Conservation (phyloP, 2,113 vertebrate genomes). For the Pongo abelii region DNA sequence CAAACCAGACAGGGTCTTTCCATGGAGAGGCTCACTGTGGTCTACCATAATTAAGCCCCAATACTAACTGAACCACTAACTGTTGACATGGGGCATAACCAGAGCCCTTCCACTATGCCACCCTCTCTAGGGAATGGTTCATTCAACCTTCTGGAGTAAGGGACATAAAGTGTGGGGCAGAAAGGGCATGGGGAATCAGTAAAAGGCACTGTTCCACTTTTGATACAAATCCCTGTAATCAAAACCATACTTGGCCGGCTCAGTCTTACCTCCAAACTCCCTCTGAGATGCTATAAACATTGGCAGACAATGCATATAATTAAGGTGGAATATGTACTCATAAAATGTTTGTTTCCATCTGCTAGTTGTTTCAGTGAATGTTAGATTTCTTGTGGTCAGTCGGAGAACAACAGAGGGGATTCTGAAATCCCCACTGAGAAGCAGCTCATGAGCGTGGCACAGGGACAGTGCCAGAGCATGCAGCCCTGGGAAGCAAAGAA, state of each 20-base stretch:
- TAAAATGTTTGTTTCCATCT: slow-evolving; percentile 70
- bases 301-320: slow-evolving; percentile 69
- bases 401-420: slow-evolving; percentile 12
- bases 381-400: slow-evolving; percentile 52
- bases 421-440: not conserved
- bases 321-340: slow-evolving; percentile 60
- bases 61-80: not conserved
- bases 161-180: not conserved
- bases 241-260: slow-evolving; percentile 72
- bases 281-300: slow-evolving; percentile 71
- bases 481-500: not conserved
- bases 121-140: not conserved
- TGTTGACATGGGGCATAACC: not conserved
- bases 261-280: slow-evolving; percentile 64
- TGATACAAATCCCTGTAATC: slow-evolving; percentile 69
- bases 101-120: not conserved
- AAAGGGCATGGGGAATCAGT: not conserved
- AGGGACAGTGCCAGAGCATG: fast-evolving
- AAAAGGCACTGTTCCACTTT: slow-evolving; percentile 41
- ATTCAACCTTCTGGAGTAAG: not conserved
- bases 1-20: not conserved
- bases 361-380: slow-evolving; percentile 57
- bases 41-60: not conserved
- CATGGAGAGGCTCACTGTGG: not conserved
- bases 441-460: not conserved